Percentiles rank a stretch among this genome's conserved stretches.
phyloP scores from a whole-genome alignment of 2,113 vertebrate genomes.

The Pelecanoides urinatrix region DNA sequence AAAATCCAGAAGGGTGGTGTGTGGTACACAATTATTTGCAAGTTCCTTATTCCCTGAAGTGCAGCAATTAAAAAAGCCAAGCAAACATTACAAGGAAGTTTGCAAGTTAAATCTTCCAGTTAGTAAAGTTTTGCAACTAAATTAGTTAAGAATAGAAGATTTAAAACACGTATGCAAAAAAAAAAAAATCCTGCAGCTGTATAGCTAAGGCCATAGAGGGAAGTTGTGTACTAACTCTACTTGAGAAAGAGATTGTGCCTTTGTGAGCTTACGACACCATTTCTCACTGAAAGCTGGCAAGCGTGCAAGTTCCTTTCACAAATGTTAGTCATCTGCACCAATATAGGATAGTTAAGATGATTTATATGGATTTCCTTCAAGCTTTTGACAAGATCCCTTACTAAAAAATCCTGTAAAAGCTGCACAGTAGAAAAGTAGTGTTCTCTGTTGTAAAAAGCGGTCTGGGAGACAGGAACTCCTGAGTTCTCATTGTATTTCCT shows the following conservation, averaged over 20 bases:
- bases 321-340: not conserved
- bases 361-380: slow-evolving; percentile 26
- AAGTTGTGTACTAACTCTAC: not conserved
- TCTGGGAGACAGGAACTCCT: slow-evolving; percentile 6
- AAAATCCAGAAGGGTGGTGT: not conserved
- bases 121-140: not conserved
- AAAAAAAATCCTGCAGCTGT: not conserved
- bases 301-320: not conserved
- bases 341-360: not conserved
- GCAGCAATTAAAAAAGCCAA: not conserved
- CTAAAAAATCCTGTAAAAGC: not conserved
- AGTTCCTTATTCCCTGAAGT: not conserved
- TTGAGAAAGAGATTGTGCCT: not conserved
- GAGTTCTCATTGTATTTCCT: slow-evolving; percentile 30
- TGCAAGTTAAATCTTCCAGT: not conserved
- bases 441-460: not conserved
- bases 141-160: not conserved
- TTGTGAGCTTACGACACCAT: not conserved
- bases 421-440: not conserved
- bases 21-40: not conserved
- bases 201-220: not conserved
- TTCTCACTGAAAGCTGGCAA: not conserved
- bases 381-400: not conserved
- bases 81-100: not conserved
- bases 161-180: not conserved